Evolutionary conservation across 2,888 invertebrate species (phyloP).

Genomic region (Habrosyne pyritoides): DNA sequence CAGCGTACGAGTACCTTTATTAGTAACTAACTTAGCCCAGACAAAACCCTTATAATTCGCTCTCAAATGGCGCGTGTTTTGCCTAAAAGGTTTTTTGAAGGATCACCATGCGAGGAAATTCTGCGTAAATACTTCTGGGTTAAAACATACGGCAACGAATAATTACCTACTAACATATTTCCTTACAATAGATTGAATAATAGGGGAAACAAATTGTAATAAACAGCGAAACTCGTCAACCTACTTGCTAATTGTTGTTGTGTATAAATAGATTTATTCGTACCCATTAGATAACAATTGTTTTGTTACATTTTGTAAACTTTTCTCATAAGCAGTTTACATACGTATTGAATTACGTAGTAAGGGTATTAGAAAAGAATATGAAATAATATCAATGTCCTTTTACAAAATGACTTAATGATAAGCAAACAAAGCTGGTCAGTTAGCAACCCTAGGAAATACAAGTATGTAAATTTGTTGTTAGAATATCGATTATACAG

Average conservation of each 20-base stretch:
- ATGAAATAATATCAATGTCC: too few relatives aligned
- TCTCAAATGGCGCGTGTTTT: background rate
- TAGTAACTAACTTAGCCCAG: background rate
- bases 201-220: background rate
- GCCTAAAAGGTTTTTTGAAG: background rate
- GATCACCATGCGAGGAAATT: background rate
- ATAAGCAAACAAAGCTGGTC: background rate
- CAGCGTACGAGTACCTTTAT: background rate
- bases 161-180: background rate
- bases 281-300: too few relatives aligned
- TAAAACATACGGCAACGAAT: background rate
- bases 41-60: conserved; percentile 3
- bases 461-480: background rate
- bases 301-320: too few relatives aligned
- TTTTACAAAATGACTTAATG: background rate
- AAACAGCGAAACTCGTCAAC: background rate
- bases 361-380: too few relatives aligned
- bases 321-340: too few relatives aligned
- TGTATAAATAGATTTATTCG: background rate
- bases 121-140: background rate
- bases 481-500: background rate
- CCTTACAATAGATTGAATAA: background rate
- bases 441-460: background rate
- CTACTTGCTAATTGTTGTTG: background rate
- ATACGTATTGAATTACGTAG: too few relatives aligned